Percentiles rank a stretch among this genome's conserved stretches.
Evolutionary conservation across 2,113 vertebrate species (phyloP).

Genomic region (Zingel zingel): DNA sequence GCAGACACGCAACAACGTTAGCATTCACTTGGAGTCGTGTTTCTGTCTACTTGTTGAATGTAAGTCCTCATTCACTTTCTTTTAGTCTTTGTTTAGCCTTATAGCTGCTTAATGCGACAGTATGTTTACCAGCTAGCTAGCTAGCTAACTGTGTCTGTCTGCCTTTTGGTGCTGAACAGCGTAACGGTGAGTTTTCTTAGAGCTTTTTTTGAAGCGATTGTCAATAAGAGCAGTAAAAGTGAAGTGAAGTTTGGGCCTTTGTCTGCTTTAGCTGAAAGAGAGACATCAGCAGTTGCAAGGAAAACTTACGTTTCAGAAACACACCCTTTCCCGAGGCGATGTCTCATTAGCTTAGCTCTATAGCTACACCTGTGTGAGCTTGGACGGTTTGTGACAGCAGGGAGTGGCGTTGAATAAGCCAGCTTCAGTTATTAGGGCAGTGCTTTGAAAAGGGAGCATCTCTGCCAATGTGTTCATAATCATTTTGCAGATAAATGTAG

Average conservation of each 20-base stretch:
- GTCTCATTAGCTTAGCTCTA: no score
- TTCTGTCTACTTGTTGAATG: not conserved
- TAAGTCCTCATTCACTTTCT: not conserved
- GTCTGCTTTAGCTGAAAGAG: not conserved
- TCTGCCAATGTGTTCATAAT: not conserved
- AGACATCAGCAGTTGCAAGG: no score
- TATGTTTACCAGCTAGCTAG: not conserved
- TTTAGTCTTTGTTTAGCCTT: not conserved
- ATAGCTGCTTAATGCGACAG: not conserved
- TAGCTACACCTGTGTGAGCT: not conserved
- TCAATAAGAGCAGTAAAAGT: not conserved
- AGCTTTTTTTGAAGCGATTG: not conserved
- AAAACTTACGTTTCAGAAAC: no score
- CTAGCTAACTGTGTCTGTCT: not conserved
- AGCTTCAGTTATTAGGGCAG: no score
- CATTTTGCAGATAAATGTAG: not conserved
- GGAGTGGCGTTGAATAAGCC: not conserved
- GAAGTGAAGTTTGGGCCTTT: not conserved
- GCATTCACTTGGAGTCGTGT: not conserved
- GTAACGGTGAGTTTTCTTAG: no score
- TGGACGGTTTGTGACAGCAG: not conserved
- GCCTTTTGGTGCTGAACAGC: no score
- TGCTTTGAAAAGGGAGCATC: no score
- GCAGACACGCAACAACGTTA: not conserved
- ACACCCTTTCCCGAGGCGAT: no score